phyloP scores from a whole-genome alignment of 2,888 invertebrate species.

The Rutpela maculata region DNA sequence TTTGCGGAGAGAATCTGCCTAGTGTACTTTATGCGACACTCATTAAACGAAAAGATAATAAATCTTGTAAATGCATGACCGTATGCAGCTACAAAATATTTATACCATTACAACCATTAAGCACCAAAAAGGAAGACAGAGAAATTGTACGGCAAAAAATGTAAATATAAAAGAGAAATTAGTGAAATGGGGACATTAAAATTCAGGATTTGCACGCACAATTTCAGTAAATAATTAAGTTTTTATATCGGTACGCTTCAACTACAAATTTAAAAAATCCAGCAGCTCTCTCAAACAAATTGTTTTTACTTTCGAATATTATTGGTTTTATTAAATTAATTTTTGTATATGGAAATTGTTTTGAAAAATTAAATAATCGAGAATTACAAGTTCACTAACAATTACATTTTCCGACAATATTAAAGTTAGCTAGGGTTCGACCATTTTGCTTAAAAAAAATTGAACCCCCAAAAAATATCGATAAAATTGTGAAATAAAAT shows the following conservation, averaged over 20 bases:
- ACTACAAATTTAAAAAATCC: too few relatives aligned
- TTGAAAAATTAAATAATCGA: too few relatives aligned
- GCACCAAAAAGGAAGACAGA: slow-evolving; percentile 2
- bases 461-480: too few relatives aligned
- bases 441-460: too few relatives aligned
- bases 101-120: slow-evolving; percentile 1
- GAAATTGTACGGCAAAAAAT: background rate
- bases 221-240: slow-evolving; percentile 1
- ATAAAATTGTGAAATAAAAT: too few relatives aligned
- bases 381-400: too few relatives aligned
- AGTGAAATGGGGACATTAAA: slow-evolving; percentile 7
- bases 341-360: too few relatives aligned
- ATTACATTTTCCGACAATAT: too few relatives aligned
- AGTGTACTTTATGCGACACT: background rate
- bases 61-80: slow-evolving; percentile 3
- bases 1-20: background rate
- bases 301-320: too few relatives aligned
- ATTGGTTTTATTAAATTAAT: too few relatives aligned
- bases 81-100: slow-evolving; percentile 7
- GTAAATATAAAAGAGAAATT: slow-evolving; percentile 7
- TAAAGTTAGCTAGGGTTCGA: too few relatives aligned
- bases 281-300: too few relatives aligned
- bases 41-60: background rate
- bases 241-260: background rate
- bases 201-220: slow-evolving; percentile 1